These are phyloP conservation scores for Nothura maculosa DNA, from an alignment of 2,797 vertebrate genomes.

Conservation along the genomic window DNA sequence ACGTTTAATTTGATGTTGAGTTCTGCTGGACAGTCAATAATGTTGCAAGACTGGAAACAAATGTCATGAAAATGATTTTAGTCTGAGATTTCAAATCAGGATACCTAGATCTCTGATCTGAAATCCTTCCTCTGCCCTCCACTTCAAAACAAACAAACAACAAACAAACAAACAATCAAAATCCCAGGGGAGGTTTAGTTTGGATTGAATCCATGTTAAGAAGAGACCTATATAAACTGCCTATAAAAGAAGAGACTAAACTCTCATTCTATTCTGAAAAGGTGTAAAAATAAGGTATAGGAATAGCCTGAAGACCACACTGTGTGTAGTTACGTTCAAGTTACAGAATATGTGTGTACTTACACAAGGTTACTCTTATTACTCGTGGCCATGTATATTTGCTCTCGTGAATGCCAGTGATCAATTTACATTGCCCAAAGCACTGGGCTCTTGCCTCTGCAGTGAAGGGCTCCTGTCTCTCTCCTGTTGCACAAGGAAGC, in stretches of 20 bases:
- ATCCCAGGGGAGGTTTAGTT: background rate
- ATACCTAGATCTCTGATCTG: background rate
- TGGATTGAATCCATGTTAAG: background rate
- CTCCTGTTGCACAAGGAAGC: background rate
- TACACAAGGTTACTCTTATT: background rate
- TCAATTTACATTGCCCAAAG: background rate
- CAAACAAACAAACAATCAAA: too few relatives aligned
- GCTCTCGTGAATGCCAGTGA: background rate
- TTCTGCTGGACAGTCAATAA: background rate
- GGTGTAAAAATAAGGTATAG: background rate
- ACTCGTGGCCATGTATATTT: background rate
- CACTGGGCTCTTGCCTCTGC: background rate
- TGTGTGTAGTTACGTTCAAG: background rate
- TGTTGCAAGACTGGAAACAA: background rate
- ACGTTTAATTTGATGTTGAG: constrained; percentile 17
- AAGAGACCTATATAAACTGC: background rate
- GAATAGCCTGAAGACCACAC: background rate
- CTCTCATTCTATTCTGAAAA: background rate
- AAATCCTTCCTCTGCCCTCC: background rate
- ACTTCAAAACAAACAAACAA: too few relatives aligned
- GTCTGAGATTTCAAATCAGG: background rate
- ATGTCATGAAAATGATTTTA: background rate
- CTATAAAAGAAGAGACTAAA: background rate
- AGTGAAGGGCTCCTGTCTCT: rapidly evolving
- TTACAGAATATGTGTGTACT: too few relatives aligned